These are phyloP conservation scores for Gasterosteus nipponicus DNA, from an alignment of 2,113 vertebrate genomes.

Conservation along the genomic window DNA sequence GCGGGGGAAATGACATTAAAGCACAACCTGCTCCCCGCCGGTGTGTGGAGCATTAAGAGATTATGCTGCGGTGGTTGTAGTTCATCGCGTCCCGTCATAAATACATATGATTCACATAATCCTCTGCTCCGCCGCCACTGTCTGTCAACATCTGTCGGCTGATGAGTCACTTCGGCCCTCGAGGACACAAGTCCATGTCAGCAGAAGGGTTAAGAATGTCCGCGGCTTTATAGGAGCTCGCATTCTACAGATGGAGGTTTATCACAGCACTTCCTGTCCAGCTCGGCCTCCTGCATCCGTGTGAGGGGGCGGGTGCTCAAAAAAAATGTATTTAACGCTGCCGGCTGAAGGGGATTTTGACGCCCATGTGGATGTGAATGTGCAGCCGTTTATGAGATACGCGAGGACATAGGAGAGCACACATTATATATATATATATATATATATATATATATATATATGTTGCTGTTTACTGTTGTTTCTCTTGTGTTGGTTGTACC, in stretches of 20 bases:
- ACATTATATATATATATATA: too few relatives aligned
- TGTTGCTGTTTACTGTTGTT: conserved; percentile 18
- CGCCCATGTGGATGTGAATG: conserved; percentile 3
- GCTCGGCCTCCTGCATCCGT: too few relatives aligned
- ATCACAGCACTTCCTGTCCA: not conserved
- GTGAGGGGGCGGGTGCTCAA: not conserved
- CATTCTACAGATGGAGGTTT: not conserved
- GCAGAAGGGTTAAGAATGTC: not conserved
- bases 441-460: too few relatives aligned
- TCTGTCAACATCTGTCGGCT: conserved; percentile 28
- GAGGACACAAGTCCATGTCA: not conserved
- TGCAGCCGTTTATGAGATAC: too few relatives aligned
- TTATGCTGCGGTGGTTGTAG: conserved; percentile 38
- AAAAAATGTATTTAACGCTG: conserved; percentile 17
- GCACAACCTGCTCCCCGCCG: not conserved
- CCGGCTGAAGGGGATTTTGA: conserved; percentile 7
- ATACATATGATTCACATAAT: conserved; percentile 50
- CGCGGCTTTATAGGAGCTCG: not conserved
- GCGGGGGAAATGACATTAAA: not conserved
- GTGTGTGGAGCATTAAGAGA: conserved; percentile 35
- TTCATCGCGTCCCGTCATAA: conserved; percentile 37
- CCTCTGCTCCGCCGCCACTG: conserved; percentile 13
- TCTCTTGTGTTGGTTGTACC: not conserved
- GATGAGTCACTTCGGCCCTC: not conserved
- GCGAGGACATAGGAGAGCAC: too few relatives aligned